Conservation (phyloP, 2,113 vertebrate species). For the Ophiodon elongatus region DNA sequence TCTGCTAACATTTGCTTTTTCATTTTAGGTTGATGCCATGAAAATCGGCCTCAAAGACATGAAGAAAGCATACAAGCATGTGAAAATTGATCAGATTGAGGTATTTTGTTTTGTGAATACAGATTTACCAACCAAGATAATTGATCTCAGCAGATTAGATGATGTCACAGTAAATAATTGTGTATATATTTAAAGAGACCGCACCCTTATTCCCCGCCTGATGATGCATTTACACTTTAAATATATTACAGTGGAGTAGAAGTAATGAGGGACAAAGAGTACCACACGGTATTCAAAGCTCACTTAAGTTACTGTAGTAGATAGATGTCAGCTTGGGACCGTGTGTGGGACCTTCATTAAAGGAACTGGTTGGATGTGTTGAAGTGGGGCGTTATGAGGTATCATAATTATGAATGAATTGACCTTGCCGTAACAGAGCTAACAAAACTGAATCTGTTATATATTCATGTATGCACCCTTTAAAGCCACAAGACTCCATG, state of each 20-base stretch:
- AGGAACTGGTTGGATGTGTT: too few relatives aligned
- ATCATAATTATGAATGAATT: too few relatives aligned
- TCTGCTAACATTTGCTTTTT: slow-evolving; percentile 6
- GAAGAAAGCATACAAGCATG: slow-evolving; percentile 98
- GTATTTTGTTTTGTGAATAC: slow-evolving; percentile 73
- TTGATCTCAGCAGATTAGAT: neutral
- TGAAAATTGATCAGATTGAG: slow-evolving; percentile 98
- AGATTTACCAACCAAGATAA: neutral
- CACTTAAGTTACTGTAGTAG: too few relatives aligned
- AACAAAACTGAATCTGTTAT: too few relatives aligned
- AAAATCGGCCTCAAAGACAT: slow-evolving; percentile 97
- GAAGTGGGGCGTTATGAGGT: too few relatives aligned
- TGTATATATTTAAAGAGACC: neutral
- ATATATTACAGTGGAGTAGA: neutral
- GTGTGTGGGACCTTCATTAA: too few relatives aligned
- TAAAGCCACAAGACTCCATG: too few relatives aligned
- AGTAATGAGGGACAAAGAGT: too few relatives aligned
- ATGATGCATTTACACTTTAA: neutral
- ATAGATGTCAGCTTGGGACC: too few relatives aligned
- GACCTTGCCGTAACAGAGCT: too few relatives aligned
- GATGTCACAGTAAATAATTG: neutral
- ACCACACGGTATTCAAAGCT: neutral
- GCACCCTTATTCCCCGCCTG: neutral
- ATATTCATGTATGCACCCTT: too few relatives aligned
- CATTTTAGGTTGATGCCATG: slow-evolving; percentile 95